Evolutionary conservation across 2,113 vertebrate species (phyloP), one percentile per base, ranked within the genome.

Genomic region (Saguinus imperator): DNA sequence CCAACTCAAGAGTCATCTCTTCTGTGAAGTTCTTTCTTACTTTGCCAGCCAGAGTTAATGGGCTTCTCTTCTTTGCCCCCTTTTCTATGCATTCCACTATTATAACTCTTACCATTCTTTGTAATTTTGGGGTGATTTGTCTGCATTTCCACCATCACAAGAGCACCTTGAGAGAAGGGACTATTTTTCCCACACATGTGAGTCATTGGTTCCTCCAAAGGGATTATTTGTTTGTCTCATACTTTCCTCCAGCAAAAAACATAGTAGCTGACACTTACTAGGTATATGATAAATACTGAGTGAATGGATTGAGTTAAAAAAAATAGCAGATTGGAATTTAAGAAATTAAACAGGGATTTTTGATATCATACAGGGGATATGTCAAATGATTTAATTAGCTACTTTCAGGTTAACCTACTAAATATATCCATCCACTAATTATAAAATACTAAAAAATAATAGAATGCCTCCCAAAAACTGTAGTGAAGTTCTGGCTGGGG

Each of bases 251-350:
- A 95, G 32, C 8, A 70, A 8, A 89, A 94, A 72, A 1, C 50
- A 50, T 20, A 81, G 29, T 84, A 84, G 58, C 43, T 81, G 66
- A 84, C 58, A 72, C 48, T 92, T 77, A 92, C 68, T 73, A 32
- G 18, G 37, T 81, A 45, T 55, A 72, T 91, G 57, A 79, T 90
- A 87, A 87, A 66, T 73, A 77, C 1, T 77, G 58, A 94, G 73
- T 73, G 73, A 82, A 95, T 79, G 40, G 40, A 76, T 57, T 1
- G 35, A 91, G 50, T 85, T 75, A 35, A 89, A 55, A 55, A 70
- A 82, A 93, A 90, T 64, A 48, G 79, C 57, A 90, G 75, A 94
- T 83, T 89, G 45, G 43, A 95, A 97, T 48, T 95, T 86, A 48
- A 87, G 68, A 94, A 89, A 61, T 23, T 55, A n/a, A 61, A 81